Evolutionary conservation across 1,140 invertebrate genomes (phyloP).

Genomic region (Globodera rostochiensis): DNA sequence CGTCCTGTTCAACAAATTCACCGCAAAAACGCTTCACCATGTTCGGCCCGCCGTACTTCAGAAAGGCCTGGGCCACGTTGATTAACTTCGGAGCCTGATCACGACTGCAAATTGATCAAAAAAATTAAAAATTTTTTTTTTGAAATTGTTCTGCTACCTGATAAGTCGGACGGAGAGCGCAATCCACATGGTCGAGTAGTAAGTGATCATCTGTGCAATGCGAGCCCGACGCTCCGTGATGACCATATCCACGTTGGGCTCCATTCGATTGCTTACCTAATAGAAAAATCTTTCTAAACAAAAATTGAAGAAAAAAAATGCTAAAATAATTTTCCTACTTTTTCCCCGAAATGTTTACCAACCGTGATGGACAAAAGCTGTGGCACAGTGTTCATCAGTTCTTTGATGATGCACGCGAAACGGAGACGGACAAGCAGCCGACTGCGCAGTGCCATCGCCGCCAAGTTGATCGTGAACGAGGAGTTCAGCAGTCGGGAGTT

Average conservation of each 20-base stretch:
- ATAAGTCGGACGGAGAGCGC: constrained; percentile 36
- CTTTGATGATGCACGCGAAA: constrained; percentile 38
- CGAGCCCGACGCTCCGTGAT: constrained; percentile 30
- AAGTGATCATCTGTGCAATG: constrained; percentile 32
- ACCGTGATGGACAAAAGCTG: constrained; percentile 41
- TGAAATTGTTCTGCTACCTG: constrained; percentile 17
- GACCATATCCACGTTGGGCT: constrained; percentile 35
- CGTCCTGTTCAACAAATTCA: background rate
- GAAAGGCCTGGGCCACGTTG: constrained; percentile 23
- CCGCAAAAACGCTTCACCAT: constrained; percentile 1
- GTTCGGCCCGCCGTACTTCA: constrained; percentile 15
- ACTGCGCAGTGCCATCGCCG: constrained; percentile 36
- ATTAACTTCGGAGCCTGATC: constrained; percentile 4
- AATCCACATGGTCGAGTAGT: constrained; percentile 39
- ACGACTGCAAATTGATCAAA: background rate
- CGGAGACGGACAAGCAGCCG: constrained; percentile 40
- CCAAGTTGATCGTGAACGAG: constrained; percentile 42
- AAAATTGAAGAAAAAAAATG: background rate
- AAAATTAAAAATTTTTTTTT: constrained; percentile 7
- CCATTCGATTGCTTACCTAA: constrained; percentile 26
- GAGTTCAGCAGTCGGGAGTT: constrained; percentile 40
- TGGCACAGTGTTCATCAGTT: constrained; percentile 38
- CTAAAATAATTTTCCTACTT: background rate
- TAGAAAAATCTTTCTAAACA: background rate
- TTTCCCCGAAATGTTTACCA: background rate